Evolutionary conservation across 2,888 invertebrate genomes (phyloP), one percentile per base, ranked within the genome.

Genomic region (Hypselothyrea guttata): DNA sequence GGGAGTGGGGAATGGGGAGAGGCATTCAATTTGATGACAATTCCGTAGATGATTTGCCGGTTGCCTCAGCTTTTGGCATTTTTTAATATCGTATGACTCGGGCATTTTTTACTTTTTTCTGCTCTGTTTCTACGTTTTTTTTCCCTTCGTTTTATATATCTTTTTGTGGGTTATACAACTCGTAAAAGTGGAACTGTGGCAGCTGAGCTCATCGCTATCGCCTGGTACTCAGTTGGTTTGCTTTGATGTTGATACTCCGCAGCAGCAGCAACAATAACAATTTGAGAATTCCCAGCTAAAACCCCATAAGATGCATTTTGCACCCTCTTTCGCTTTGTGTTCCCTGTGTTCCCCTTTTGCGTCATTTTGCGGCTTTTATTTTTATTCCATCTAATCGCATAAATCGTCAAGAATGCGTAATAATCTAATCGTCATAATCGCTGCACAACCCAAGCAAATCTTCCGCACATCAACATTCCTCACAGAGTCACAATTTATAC

Each of bases 1-100:
- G 15, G 9, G 9, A n/a, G 8, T 7, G 9, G 2, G 35, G 15
- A n/a, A n/a, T n/a, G 9, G 16, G 37, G 5, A 34, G 64, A 52
- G 45, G 71, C 84, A 79, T 85, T 78, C 86, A 85, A 78, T 78
- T 78, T 78, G 81, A 78, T 78, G 78, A 78, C 86, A 78, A 85
- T 78, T 78, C 86, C 84, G 75, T 55, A 83, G 84, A 85, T 83
- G 78, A 78, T 83, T 85, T 83, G 85, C 75, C 69, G 84, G 76
- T 79, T 71, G 81, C 76, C 72, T 75, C 86, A 66, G 79, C 83
- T 63, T 77, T 85, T 75, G 78, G 84, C 69, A 78, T 78, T 78
- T 78, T 85, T 78, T 78, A 78, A 85, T 78, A 85, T 85, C 68
- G 48, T 54, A 63, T 74, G 46, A 49, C 58, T 74, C 45, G 61